phyloP scores from a whole-genome alignment of 2,113 vertebrate species.

The Dipodomys ordii region DNA sequence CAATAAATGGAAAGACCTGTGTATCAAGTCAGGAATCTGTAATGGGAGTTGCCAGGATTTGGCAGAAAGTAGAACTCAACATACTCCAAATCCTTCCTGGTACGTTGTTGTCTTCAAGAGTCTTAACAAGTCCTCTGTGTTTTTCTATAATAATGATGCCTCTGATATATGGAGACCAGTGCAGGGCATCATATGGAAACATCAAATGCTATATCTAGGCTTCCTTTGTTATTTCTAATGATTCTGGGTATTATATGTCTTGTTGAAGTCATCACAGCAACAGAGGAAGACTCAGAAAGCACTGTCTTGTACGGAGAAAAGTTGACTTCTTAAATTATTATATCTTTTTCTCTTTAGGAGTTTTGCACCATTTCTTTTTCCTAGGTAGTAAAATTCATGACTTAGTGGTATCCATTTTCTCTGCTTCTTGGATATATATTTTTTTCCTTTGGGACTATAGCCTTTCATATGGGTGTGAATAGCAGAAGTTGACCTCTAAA shows the following conservation, averaged over 20 bases:
- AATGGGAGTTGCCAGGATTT: neutral
- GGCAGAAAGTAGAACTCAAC: neutral
- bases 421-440: neutral
- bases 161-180: neutral
- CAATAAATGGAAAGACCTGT: too few relatives aligned
- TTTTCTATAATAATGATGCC: neutral
- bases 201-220: neutral
- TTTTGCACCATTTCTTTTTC: neutral
- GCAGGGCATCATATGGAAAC: neutral
- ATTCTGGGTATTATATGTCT: neutral
- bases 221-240: conserved; percentile 53
- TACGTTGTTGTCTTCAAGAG: neutral
- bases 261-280: neutral
- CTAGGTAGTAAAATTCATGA: neutral
- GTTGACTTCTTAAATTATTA: neutral
- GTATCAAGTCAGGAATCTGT: neutral
- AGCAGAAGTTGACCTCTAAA: conserved; percentile 39
- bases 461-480: neutral
- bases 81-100: neutral
- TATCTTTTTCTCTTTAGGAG: neutral
- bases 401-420: neutral
- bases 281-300: neutral
- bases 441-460: neutral
- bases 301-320: neutral
- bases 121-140: neutral